Conservation (phyloP, 2,797 vertebrate species). For the Tauraco hartlaubi region DNA sequence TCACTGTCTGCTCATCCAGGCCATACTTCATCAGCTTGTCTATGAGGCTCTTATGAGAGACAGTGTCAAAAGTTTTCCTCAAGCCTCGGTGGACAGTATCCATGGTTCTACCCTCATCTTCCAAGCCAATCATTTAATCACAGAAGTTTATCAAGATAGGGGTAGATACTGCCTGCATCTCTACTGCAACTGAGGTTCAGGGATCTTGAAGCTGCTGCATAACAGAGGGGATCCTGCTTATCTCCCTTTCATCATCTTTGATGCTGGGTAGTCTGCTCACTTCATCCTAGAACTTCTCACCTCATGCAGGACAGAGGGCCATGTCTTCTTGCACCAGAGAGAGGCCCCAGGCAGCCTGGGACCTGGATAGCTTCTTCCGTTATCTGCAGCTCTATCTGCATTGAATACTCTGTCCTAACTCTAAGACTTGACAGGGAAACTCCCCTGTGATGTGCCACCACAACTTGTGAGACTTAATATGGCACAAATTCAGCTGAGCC, state of each 20-base stretch:
- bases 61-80: background rate
- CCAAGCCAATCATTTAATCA: background rate
- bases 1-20: background rate
- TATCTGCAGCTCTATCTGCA: background rate
- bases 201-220: background rate
- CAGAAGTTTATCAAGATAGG: background rate
- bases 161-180: background rate
- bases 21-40: background rate
- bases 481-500: background rate
- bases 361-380: background rate
- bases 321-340: background rate
- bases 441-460: background rate
- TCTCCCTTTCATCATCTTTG: background rate
- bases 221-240: background rate
- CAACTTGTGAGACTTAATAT: background rate
- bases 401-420: background rate
- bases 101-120: background rate
- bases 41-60: background rate
- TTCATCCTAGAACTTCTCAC: background rate
- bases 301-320: background rate
- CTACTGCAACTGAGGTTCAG: too few relatives aligned
- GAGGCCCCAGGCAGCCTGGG: background rate
- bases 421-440: background rate
- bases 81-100: background rate
- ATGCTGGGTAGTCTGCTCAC: background rate